Evolutionary conservation across 2,888 invertebrate genomes (phyloP), one percentile per base, ranked within the genome.

Genomic region (Lamproptera curius): DNA sequence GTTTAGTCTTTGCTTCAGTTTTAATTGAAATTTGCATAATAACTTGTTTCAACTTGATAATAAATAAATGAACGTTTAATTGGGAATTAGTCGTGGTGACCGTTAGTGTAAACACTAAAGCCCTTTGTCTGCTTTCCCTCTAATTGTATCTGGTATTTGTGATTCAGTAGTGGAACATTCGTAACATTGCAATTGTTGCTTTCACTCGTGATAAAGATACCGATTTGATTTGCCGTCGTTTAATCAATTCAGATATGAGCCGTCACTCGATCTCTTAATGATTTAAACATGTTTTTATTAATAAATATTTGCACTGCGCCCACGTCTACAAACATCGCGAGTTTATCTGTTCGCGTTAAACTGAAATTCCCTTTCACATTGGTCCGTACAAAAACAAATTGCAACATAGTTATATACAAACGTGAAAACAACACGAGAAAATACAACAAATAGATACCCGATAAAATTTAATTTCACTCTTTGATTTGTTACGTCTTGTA

Each of bases 101-200:
- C 50, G 63, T 63, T 62, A 60, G 63, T 59, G 60, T 59, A 55
- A 57, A 59, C 35, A 17, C 55, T 56, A 57, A 11, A 63, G 57
- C 69, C 73, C 73, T 74, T 77, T 76, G 75, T 81, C 59, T 71
- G 66, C 82, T 85, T 85, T 85, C 84, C 70, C 84, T 76, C 75
- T 86, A 84, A 85, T 87, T 84, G 81, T 73, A 61, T 61, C 76
- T 75, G 76, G 81, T 81, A 76, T 74, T 76, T 76, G 77, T 83
- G 73, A 79, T 76, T 78, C 76, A 73, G 70, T 70, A 68, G 69
- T 75, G 81, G 76, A 76, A 76, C 76, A 82, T 80, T 80, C 79
- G 82, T 81, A 82, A 79, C 80, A 82, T 77, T 76, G 72, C 64
- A 85, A 86, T 85, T 83, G 81, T 68, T 67, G 76, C 83, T 85